Evolutionary conservation across 2,797 vertebrate genomes (phyloP), one percentile per base, ranked within the genome.

Genomic region (Gobio occitaniae): DNA sequence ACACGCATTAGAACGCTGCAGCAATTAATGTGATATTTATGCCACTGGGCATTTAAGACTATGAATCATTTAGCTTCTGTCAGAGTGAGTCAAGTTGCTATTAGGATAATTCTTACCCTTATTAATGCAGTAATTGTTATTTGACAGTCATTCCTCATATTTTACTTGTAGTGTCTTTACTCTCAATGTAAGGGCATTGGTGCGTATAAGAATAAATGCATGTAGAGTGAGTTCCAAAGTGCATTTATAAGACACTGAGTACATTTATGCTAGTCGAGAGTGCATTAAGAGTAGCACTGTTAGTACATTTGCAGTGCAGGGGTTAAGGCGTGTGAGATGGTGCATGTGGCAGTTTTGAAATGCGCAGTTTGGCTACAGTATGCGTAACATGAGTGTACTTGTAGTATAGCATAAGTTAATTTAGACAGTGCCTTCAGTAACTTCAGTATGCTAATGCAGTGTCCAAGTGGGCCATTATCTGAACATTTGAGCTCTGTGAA

Each of bases 11-110:
- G 74, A 77, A 81, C 44, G 44, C 44, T 41, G 69, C 61, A 79
- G 79, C 76, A 85, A 79, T 85, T 85, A 80, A 71, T 85, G 83
- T 72, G 77, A 72, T 79, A 72, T 79, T 85, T 79, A 79, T 80
- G 83, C 76, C 56, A 71, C 56, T 19, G 54, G 83, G 66, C 77
- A 72, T 71, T 52, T 61, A 80, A 71, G 66, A 72, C 69, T 80
- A 80, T 85, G 56, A 79, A 85, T 85, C 68, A 85, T 79, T 72
- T 72, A 52, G 54, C 54, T 78, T 71, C 66, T 79, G 52, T 29
- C 50, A 68, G 38, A 71, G 29, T 48, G 66, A 84, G 68, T 79
- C 56, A 77, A 72, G 54, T 59, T 7, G 16, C 25, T 78, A 78
- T 78, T 79, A 63, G 76, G 38, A 50, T 41, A 47, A 72, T 71